Percentiles rank a stretch among this genome's conserved stretches.
Evolutionary conservation across 2,888 invertebrate species (phyloP).

Genomic region (Caenorhabditis zanzibari): DNA sequence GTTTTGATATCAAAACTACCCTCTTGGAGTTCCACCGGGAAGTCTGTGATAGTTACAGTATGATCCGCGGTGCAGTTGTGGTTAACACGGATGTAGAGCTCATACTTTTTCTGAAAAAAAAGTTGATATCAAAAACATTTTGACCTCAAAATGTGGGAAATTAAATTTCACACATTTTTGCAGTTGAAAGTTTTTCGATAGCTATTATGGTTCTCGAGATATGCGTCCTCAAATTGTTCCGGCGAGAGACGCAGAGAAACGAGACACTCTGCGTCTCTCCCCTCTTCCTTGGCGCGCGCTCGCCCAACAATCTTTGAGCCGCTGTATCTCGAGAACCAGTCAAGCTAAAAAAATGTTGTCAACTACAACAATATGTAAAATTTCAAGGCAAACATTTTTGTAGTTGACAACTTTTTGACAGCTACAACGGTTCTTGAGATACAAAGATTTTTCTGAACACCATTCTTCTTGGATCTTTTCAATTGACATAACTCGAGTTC

Average conservation of each 20-base stretch:
- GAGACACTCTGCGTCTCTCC: too few species aligned
- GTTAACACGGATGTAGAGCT: neutral
- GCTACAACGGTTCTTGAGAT: neutral
- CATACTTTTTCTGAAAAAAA: neutral
- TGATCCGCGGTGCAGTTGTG: constrained; percentile 3
- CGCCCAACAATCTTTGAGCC: too few species aligned
- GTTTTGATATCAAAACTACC: constrained; percentile 3
- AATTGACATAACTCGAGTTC: too few species aligned
- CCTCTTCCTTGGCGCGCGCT: too few species aligned
- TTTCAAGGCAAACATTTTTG: neutral
- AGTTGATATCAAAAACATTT: too few species aligned
- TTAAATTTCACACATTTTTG: too few species aligned
- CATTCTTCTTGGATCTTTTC: too few species aligned
- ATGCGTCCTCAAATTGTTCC: too few species aligned
- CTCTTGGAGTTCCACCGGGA: neutral
- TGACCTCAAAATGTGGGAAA: too few species aligned
- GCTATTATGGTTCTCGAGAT: too few species aligned
- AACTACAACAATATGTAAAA: neutral
- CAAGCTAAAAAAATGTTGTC: neutral
- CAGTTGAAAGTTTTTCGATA: too few species aligned
- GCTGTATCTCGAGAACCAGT: neutral
- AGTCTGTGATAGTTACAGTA: neutral
- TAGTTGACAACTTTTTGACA: neutral
- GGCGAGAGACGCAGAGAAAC: too few species aligned
- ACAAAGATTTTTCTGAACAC: neutral